Evolutionary conservation across 35 echinoderm and acorn worm genomes (phyloP).

Genomic region (Ophiothrix spiculata): DNA sequence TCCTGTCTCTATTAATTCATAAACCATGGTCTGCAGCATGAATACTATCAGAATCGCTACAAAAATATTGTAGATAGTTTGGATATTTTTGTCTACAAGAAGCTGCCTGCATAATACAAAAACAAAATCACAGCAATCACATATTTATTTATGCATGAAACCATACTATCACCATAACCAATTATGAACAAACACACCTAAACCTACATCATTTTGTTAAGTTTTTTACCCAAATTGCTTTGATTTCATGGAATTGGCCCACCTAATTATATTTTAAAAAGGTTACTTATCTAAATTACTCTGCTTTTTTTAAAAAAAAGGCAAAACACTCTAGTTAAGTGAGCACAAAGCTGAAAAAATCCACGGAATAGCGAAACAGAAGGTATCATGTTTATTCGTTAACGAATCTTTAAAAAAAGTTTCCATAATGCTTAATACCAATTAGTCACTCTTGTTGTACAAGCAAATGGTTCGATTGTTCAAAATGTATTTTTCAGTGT

Average conservation of each 20-base stretch:
- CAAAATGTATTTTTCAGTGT: too few relatives aligned
- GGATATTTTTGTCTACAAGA: slow-evolving; percentile 77
- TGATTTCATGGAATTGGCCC: not conserved
- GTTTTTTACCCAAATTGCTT: not conserved
- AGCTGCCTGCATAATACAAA: slow-evolving; percentile 71
- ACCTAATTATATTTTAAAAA: not conserved
- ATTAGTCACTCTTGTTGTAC: not conserved
- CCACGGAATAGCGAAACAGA: too few relatives aligned
- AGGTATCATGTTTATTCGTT: too few relatives aligned
- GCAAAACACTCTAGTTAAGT: not conserved
- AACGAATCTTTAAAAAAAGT: too few relatives aligned
- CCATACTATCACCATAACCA: not conserved
- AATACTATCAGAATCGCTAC: slow-evolving; percentile 86
- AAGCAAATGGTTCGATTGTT: too few relatives aligned
- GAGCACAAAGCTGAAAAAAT: not conserved
- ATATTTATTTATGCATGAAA: not conserved
- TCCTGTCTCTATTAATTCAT: slow-evolving; percentile 50
- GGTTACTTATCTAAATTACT: not conserved
- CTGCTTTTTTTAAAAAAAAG: too few relatives aligned
- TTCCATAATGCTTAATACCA: too few relatives aligned
- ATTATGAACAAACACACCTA: not conserved
- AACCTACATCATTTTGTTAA: not conserved
- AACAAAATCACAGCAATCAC: not conserved
- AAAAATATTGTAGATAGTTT: slow-evolving; percentile 90
- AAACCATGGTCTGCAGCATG: slow-evolving; percentile 63